Evolutionary conservation across 2,113 vertebrate genomes (phyloP).

Genomic region (Sinocyclocheilus anophthalmus): DNA sequence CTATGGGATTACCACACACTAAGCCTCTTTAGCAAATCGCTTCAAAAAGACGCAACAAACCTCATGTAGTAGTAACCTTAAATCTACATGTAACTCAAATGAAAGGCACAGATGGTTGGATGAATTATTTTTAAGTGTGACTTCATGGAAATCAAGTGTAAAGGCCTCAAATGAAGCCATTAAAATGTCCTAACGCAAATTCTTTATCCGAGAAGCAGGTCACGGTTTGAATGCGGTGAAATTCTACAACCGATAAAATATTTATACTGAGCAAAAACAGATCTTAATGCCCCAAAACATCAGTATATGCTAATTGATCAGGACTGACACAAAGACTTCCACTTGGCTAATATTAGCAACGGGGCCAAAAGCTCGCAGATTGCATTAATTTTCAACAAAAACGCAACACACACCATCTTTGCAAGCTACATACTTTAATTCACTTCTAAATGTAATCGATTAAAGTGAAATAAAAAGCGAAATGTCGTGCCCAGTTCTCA

Average conservation of each 20-base stretch:
- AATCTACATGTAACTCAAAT: not conserved
- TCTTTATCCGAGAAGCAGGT: not conserved
- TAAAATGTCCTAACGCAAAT: not conserved
- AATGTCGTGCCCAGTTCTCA: not conserved
- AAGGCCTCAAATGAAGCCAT: not conserved
- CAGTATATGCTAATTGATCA: not conserved
- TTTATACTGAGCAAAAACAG: not conserved
- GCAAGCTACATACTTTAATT: too few relatives aligned
- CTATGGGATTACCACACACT: not conserved
- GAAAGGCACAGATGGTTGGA: not conserved
- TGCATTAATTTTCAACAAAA: not conserved
- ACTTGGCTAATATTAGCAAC: not conserved
- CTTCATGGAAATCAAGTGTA: not conserved
- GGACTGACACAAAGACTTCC: constrained; percentile 8
- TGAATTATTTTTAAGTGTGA: not conserved
- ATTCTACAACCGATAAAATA: not conserved
- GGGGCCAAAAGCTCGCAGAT: not conserved
- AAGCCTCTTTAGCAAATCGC: constrained; percentile 24
- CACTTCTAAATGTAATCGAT: not conserved
- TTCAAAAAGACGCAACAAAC: constrained; percentile 4
- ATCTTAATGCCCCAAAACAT: not conserved
- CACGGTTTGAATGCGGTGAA: not conserved
- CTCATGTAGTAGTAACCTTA: not conserved
- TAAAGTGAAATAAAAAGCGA: not conserved
- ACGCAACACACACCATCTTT: not conserved